Base-by-base conservation (phyloP, 2,888 invertebrate species). In the Harmothoe impar region DNA sequence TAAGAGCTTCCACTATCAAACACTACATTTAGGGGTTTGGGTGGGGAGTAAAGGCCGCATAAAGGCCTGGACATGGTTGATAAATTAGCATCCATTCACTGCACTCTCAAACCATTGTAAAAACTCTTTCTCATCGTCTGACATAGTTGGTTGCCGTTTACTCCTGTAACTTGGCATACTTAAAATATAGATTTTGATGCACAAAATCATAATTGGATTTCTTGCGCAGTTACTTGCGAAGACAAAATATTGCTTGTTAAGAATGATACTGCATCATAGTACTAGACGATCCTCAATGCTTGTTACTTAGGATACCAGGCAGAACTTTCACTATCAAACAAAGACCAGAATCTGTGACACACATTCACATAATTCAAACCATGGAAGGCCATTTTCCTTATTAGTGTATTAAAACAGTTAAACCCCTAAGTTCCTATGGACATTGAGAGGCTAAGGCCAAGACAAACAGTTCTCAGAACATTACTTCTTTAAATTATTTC, bases 171-270 rank as follows among this genome's bases (percentile, higher is more conserved):
- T 43, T 72, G 29, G 72, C 72, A 72, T 62, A 62, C 23, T 62
- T 62, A 62, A 62, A 62, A 62, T 62, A 62, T n/a, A 52, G 54
- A 52, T 17, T n/a, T n/a, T n/a, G n/a, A n/a, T n/a, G n/a, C n/a
- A n/a, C n/a, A n/a, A n/a, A n/a, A n/a, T n/a, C 43, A 43, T 7
- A 43, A 7, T 7, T 43, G 43, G 10, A 10, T 43, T 43, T 43
- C 3, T 10, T 43, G 43, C 10, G 43, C 15, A 62, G n/a, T n/a
- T 15, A 10, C 54, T 15, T 62, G 62, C 15, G 62, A 62, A 62
- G 62, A 62, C 20, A n/a, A n/a, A 62, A n/a, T 1, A n/a, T 62
- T 62, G 62, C 62, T 62, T 20, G 62, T 62, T 62, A 7, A 62
- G 62, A n/a, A 3, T 62, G 15, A 62, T 62, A 62, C 62, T 62